Conservation (phyloP, 2,797 vertebrate genomes). For the Mastacembelus armatus region DNA sequence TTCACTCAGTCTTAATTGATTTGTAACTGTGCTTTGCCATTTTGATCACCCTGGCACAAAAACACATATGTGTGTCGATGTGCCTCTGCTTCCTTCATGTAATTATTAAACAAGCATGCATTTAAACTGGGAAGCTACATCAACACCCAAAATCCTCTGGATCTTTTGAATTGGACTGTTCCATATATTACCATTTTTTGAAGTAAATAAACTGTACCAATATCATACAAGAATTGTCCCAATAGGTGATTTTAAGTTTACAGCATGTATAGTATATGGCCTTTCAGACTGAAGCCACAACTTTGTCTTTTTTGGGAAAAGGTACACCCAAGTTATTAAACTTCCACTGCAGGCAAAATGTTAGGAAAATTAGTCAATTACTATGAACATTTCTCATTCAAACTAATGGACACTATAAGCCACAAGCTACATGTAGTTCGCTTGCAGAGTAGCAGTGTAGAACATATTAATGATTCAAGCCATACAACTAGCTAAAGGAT, state of each 20-base stretch:
- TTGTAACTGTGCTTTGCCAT: constrained; percentile 63
- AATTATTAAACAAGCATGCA: constrained; percentile 38
- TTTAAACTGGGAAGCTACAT: constrained; percentile 39
- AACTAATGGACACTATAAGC: constrained; percentile 1
- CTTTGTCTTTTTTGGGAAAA: not conserved
- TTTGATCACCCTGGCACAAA: constrained; percentile 57
- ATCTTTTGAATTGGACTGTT: constrained; percentile 28
- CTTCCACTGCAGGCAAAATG: not conserved
- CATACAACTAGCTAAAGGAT: constrained; percentile 18
- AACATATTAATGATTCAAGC: constrained; percentile 32
- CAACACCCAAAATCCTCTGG: constrained; percentile 11
- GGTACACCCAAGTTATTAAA: not conserved
- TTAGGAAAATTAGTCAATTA: not conserved
- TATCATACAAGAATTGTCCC: constrained; percentile 4
- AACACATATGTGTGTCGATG: constrained; percentile 55
- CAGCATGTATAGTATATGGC: not conserved
- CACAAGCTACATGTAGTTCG: not conserved
- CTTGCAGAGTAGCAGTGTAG: constrained; percentile 2
- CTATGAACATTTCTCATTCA: constrained; percentile 4
- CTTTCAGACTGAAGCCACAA: not conserved
- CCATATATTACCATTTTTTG: constrained; percentile 14
- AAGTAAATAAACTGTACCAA: constrained; percentile 13
- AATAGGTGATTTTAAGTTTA: constrained; percentile 12
- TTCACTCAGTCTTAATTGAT: constrained; percentile 70
- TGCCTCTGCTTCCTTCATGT: constrained; percentile 36